Conservation (phyloP, 2,113 vertebrate genomes). For the Tragelaphus imberbis region DNA sequence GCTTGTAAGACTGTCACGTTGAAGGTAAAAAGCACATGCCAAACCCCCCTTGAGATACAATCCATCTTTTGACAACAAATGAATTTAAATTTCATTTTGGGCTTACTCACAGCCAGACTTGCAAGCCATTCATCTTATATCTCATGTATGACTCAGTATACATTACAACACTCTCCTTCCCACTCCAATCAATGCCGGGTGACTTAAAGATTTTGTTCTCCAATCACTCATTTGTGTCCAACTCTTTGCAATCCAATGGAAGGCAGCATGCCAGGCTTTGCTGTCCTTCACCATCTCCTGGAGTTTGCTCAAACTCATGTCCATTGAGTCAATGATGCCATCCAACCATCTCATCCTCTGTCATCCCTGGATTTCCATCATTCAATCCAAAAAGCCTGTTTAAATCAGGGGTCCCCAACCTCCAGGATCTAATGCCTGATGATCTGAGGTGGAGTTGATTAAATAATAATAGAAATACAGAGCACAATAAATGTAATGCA, state of each 20-base stretch:
- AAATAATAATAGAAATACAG: neutral
- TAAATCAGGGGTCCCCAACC: neutral
- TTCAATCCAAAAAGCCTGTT: neutral
- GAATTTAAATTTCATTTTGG: conserved; percentile 4
- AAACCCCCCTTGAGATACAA: neutral
- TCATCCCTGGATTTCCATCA: neutral
- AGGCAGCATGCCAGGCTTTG: neutral
- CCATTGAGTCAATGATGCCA: neutral
- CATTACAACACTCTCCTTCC: neutral
- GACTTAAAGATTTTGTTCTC: neutral
- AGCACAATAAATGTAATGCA: neutral
- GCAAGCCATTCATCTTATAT: neutral
- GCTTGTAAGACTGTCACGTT: neutral
- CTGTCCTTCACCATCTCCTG: neutral
- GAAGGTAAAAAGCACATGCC: neutral
- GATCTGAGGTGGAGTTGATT: neutral
- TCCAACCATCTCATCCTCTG: neutral
- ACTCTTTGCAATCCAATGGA: neutral
- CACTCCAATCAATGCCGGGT: neutral
- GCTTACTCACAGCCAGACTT: neutral
- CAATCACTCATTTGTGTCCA: neutral
- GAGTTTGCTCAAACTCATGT: neutral
- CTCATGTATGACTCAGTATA: neutral
- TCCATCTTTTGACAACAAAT: neutral
- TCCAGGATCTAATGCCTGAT: neutral